Evolutionary conservation across 1,140 invertebrate species (phyloP).

Genomic region (Aplysia californica): DNA sequence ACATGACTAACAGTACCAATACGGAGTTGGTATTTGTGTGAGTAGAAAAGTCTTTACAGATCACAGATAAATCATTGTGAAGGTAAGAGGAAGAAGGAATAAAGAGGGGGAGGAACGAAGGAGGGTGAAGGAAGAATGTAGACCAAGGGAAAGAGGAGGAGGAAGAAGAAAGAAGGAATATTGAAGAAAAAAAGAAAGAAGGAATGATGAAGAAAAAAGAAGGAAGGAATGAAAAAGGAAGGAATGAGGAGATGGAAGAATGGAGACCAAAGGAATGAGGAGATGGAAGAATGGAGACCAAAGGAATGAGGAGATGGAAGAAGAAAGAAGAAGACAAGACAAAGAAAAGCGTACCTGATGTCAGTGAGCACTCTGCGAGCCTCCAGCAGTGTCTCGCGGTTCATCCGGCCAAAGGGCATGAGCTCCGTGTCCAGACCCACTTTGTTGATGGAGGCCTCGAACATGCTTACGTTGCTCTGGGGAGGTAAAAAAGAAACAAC

Average conservation of each 20-base stretch:
- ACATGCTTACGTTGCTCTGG: constrained; percentile 55
- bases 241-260: background rate
- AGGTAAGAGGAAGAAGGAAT: background rate
- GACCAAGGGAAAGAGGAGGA: background rate
- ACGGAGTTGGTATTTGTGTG: too few species aligned
- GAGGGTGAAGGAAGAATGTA: background rate
- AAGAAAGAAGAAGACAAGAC: background rate
- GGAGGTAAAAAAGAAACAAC: background rate
- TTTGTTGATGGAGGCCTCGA: constrained; percentile 48
- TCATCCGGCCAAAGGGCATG: constrained; percentile 66
- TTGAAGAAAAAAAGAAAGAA: background rate
- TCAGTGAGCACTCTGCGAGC: constrained; percentile 57
- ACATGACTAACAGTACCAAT: too few species aligned
- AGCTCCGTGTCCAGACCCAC: constrained; percentile 48
- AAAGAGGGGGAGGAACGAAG: background rate
- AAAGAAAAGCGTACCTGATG: constrained; percentile 50
- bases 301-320: background rate
- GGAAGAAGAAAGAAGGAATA: background rate
- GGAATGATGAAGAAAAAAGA: background rate
- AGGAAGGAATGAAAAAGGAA: background rate
- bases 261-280: background rate
- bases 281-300: background rate
- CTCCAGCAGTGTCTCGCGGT: constrained; percentile 56
- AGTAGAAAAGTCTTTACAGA: too few species aligned
- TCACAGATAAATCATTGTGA: background rate